These are phyloP conservation scores for Polymixis flavicincta DNA, from an alignment of 2,888 invertebrate genomes.

Conservation along the genomic window DNA sequence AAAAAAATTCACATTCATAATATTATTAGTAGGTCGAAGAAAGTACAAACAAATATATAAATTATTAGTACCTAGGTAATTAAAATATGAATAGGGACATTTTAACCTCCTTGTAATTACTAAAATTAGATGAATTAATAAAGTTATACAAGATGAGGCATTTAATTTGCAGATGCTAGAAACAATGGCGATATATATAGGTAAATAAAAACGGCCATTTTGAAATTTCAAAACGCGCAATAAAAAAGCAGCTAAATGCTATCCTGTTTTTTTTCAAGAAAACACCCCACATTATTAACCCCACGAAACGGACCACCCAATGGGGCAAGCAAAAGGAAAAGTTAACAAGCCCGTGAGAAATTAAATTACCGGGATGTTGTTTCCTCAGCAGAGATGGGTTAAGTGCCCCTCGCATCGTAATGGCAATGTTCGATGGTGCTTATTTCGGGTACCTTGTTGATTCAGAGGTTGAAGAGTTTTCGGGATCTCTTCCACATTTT, in stretches of 20 bases:
- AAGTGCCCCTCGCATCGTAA: conserved; percentile 56
- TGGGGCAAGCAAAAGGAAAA: conserved; percentile 31
- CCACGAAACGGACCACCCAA: conserved; percentile 16
- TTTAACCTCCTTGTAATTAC: too few relatives aligned
- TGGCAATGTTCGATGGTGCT: conserved; percentile 49
- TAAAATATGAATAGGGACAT: too few relatives aligned
- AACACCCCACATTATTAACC: conserved; percentile 23
- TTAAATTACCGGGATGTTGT: conserved; percentile 69
- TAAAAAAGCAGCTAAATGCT: too few relatives aligned
- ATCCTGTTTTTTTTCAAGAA: conserved; percentile 6
- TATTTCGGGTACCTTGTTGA: conserved; percentile 53
- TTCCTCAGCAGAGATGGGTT: conserved; percentile 65
- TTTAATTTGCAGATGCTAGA: neutral
- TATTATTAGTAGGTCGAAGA: too few relatives aligned
- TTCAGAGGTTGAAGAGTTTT: conserved; percentile 34
- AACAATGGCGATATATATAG: neutral
- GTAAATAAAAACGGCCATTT: neutral
- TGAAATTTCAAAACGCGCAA: neutral
- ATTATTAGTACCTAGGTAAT: too few relatives aligned
- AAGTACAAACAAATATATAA: too few relatives aligned
- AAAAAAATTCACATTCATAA: too few relatives aligned
- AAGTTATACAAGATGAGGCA: neutral
- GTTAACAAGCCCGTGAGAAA: conserved; percentile 62
- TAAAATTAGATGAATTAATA: too few relatives aligned
- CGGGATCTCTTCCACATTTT: conserved; percentile 31